Evolutionary conservation across 2,888 invertebrate species (phyloP).

Genomic region (Syrista parreyssii): DNA sequence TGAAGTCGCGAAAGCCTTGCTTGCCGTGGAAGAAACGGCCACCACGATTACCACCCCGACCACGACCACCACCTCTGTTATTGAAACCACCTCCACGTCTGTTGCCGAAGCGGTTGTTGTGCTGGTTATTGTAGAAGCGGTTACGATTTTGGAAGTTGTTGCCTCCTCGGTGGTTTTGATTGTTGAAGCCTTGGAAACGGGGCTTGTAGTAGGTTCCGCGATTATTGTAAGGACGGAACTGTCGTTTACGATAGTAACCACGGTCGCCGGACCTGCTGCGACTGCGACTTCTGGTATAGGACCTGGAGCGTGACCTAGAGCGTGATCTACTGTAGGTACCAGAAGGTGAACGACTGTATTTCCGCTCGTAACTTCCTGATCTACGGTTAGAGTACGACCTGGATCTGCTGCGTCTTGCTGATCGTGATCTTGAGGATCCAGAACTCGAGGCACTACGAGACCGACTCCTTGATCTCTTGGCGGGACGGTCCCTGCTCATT

Average conservation of each 20-base stretch:
- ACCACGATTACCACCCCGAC: slow-evolving; percentile 52
- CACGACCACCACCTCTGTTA: slow-evolving; percentile 52
- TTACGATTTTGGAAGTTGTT: slow-evolving; percentile 62
- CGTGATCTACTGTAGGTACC: slow-evolving; percentile 61
- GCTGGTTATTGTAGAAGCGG: slow-evolving; percentile 58
- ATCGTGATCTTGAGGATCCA: slow-evolving; percentile 75
- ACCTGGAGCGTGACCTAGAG: slow-evolving; percentile 70
- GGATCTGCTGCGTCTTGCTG: slow-evolving; percentile 70
- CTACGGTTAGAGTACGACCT: slow-evolving; percentile 61
- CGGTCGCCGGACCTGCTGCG: slow-evolving; percentile 68
- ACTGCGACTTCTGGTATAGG: slow-evolving; percentile 68
- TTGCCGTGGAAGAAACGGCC: slow-evolving; percentile 61
- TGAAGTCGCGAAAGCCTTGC: slow-evolving; percentile 74
- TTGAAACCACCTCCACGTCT: slow-evolving; percentile 55
- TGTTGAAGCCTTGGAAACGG: slow-evolving; percentile 76
- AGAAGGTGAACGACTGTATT: slow-evolving; percentile 61
- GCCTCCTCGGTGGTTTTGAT: slow-evolving; percentile 69
- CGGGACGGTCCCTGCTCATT: slow-evolving; percentile 52
- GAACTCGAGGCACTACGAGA: slow-evolving; percentile 73
- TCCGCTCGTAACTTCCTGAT: slow-evolving; percentile 62
- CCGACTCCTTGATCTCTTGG: slow-evolving; percentile 59
- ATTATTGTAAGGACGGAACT: slow-evolving; percentile 70
- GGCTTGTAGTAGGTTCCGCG: slow-evolving; percentile 85
- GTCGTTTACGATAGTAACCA: slow-evolving; percentile 60
- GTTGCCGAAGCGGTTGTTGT: slow-evolving; percentile 58